These are phyloP conservation scores for Erynnis tages DNA, from an alignment of 2,888 invertebrate genomes.

Conservation along the genomic window DNA sequence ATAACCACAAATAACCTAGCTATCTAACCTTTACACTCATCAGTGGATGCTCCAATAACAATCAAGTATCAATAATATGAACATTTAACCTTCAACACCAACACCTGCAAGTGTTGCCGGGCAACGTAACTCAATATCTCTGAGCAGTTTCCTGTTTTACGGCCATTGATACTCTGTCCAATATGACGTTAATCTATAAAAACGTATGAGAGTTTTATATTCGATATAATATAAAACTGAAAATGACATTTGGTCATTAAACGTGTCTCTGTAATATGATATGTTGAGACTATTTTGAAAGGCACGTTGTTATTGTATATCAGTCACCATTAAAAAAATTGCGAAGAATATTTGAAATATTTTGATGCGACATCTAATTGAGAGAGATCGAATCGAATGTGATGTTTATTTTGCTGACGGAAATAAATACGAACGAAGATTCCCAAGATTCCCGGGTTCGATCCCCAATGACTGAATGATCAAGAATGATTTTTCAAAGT, in stretches of 20 bases:
- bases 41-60: not conserved
- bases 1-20: too few relatives aligned
- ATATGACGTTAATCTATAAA: conserved; percentile 2
- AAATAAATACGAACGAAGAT: too few relatives aligned
- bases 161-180: conserved; percentile 11
- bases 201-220: not conserved
- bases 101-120: conserved; percentile 15
- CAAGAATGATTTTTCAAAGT: too few relatives aligned
- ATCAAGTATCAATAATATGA: not conserved
- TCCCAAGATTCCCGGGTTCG: too few relatives aligned
- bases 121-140: conserved; percentile 9
- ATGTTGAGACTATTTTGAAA: conserved; percentile 3
- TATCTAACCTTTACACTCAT: not conserved
- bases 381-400: not conserved
- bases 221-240: too few relatives aligned
- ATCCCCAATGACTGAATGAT: too few relatives aligned
- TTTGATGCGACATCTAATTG: not conserved
- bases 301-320: not conserved
- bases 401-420: too few relatives aligned
- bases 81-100: conserved; percentile 4
- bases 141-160: conserved; percentile 19
- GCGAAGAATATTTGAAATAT: not conserved
- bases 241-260: conserved; percentile 13
- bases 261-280: conserved; percentile 10
- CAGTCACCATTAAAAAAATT: not conserved